These are phyloP conservation scores for Lutjanus campechanus DNA, from an alignment of 2,797 vertebrate genomes.

Conservation along the genomic window DNA sequence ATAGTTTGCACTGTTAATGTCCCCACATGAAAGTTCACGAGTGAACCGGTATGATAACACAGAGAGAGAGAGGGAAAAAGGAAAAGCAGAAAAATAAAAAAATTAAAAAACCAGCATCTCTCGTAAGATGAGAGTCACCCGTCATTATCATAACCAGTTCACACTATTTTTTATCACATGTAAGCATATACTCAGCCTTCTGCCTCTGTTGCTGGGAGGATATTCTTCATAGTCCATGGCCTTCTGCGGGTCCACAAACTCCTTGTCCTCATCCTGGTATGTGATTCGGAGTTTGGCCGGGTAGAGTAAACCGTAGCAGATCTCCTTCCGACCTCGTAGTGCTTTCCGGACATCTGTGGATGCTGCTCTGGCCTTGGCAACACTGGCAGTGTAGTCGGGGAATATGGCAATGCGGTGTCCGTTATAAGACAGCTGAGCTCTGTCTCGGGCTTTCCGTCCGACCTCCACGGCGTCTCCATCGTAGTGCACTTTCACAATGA, in stretches of 20 bases:
- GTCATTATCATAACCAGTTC: too few relatives aligned
- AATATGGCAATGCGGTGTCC: background rate
- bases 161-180: too few relatives aligned
- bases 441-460: background rate
- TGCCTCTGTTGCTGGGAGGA: too few relatives aligned
- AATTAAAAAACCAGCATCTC: too few relatives aligned
- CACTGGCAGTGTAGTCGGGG: background rate
- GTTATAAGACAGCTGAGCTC: background rate
- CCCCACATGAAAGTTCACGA: too few relatives aligned
- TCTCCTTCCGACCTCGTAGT: background rate
- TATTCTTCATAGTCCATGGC: background rate
- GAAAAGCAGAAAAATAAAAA: too few relatives aligned
- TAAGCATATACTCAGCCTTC: too few relatives aligned
- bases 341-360: background rate
- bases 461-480: background rate
- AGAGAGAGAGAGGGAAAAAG: too few relatives aligned
- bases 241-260: background rate
- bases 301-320: background rate
- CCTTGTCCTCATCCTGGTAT: background rate
- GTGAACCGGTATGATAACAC: too few relatives aligned
- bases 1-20: too few relatives aligned
- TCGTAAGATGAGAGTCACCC: too few relatives aligned
- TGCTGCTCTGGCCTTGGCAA: background rate
- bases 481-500: background rate
- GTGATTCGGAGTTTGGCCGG: background rate